Percentiles rank a stretch among this genome's conserved stretches.
phyloP scores from a whole-genome alignment of 2,888 invertebrate species.

The Stenolophus ochropezus region DNA sequence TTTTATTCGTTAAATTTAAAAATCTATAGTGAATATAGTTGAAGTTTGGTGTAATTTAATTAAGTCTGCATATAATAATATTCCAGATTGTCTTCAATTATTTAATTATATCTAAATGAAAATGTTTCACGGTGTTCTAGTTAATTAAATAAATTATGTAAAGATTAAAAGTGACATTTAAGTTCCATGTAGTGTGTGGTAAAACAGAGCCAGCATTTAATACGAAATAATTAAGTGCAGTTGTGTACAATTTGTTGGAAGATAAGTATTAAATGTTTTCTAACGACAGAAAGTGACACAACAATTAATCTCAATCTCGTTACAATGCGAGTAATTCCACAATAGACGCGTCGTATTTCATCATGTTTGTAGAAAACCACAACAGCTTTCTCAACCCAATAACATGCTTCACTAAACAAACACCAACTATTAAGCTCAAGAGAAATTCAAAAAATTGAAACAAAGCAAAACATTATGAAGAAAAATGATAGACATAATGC shows the following conservation, averaged over 20 bases:
- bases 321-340: conserved; percentile 12
- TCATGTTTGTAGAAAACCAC: conserved; percentile 4
- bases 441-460: conserved; percentile 46
- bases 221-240: conserved; percentile 15
- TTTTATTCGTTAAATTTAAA: too few relatives aligned
- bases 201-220: not conserved
- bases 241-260: conserved; percentile 26
- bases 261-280: not conserved
- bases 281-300: conserved; percentile 16
- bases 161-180: not conserved
- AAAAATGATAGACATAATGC: conserved; percentile 36
- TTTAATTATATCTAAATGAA: too few relatives aligned
- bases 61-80: too few relatives aligned
- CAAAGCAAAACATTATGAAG: conserved; percentile 42
- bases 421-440: conserved; percentile 2
- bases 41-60: too few relatives aligned
- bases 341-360: not conserved
- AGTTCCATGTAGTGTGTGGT: not conserved
- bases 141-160: not conserved
- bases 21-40: too few relatives aligned
- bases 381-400: conserved; percentile 9
- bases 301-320: conserved; percentile 28
- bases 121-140: too few relatives aligned
- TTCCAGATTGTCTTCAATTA: too few relatives aligned
- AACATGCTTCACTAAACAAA: conserved; percentile 10